Evolutionary conservation across 2,888 invertebrate species (phyloP).

Genomic region (Stenchaetothrips biformis): DNA sequence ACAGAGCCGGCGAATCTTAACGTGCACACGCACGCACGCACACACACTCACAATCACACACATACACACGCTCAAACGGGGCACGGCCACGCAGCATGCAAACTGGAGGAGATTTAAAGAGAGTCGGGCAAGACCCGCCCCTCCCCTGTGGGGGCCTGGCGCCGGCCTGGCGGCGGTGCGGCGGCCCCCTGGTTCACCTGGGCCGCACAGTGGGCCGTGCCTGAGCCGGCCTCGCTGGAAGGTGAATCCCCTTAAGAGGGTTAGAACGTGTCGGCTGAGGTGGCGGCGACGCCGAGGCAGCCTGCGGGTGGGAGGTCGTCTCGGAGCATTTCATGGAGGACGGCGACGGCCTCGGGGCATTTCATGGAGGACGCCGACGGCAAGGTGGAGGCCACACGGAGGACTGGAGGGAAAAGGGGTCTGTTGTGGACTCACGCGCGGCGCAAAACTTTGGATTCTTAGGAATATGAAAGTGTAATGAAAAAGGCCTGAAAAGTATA

Average conservation of each 20-base stretch:
- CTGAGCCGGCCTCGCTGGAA: too few species aligned
- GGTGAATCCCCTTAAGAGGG: too few species aligned
- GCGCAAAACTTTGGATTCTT: background rate
- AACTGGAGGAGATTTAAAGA: too few species aligned
- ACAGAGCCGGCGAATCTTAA: background rate
- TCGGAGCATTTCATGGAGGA: background rate
- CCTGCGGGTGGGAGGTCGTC: background rate
- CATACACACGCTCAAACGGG: too few species aligned
- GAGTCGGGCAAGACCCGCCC: too few species aligned
- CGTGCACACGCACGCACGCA: background rate
- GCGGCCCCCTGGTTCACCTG: too few species aligned
- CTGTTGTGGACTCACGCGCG: background rate
- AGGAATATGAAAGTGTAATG: conserved; percentile 14
- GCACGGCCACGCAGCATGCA: too few species aligned
- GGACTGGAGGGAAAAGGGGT: background rate
- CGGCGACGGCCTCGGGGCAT: background rate
- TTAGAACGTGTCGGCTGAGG: too few species aligned
- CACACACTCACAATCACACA: background rate
- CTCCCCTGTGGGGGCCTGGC: too few species aligned
- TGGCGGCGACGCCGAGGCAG: background rate
- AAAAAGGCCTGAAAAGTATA: background rate
- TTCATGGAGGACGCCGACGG: too few species aligned
- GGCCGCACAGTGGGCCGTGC: too few species aligned
- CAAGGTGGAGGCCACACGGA: background rate
- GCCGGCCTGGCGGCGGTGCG: too few species aligned